phyloP scores from a whole-genome alignment of 2,113 vertebrate genomes.

The Melanotaenia duboulayi region DNA sequence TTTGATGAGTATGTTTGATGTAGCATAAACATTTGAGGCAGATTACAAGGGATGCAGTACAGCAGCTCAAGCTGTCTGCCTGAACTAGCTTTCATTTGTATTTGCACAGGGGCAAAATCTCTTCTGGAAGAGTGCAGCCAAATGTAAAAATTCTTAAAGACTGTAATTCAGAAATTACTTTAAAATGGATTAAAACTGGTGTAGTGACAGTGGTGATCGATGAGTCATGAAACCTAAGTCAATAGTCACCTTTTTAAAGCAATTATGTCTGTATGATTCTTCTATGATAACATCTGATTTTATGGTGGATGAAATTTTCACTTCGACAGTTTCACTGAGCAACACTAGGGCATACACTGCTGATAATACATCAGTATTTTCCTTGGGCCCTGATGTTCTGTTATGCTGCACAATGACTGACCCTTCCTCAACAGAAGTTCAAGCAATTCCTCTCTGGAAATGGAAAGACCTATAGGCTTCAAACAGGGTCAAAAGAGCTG shows the following conservation, averaged over 20 bases:
- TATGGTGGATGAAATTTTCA: background rate
- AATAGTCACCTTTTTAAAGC: background rate
- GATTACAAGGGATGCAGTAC: too few relatives aligned
- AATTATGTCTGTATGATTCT: background rate
- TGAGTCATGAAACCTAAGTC: too few relatives aligned
- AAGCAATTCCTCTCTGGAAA: conserved; percentile 45
- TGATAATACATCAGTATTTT: conserved; percentile 14
- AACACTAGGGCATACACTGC: conserved; percentile 1
- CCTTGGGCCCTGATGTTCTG: background rate
- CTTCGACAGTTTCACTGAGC: background rate
- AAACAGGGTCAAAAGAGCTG: conserved; percentile 37
- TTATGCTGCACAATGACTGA: conserved; percentile 33
- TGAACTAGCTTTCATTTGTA: too few relatives aligned
- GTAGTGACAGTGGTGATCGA: too few relatives aligned
- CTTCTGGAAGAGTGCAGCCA: too few relatives aligned
- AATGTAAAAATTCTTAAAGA: too few relatives aligned
- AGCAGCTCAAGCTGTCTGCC: too few relatives aligned
- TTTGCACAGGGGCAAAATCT: too few relatives aligned
- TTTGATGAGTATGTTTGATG: too few relatives aligned
- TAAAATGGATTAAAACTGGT: too few relatives aligned
- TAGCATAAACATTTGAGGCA: too few relatives aligned
- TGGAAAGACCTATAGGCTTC: conserved; percentile 40
- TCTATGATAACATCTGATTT: background rate
- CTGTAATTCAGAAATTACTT: too few relatives aligned
- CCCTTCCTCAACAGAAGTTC: conserved; percentile 32